Conservation (phyloP, 2,888 invertebrate species). For the Lepeophtheirus nordmannii region DNA sequence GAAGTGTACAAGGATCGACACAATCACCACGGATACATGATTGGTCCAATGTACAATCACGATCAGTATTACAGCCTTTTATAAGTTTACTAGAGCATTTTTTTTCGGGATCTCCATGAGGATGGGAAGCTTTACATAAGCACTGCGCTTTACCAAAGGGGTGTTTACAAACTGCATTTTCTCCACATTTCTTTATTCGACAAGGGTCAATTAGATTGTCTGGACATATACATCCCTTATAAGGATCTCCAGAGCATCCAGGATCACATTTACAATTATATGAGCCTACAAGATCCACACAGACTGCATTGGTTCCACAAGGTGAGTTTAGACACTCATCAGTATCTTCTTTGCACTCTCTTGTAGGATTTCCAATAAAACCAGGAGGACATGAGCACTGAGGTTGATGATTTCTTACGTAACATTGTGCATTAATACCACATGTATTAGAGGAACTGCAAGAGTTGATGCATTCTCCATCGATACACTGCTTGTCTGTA, state of each 20-base stretch:
- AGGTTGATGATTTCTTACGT: slow-evolving; percentile 55
- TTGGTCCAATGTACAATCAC: slow-evolving; percentile 25
- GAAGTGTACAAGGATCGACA: slow-evolving; percentile 44
- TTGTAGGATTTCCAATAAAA: slow-evolving; percentile 66
- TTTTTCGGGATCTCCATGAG: slow-evolving; percentile 65
- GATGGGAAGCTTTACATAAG: slow-evolving; percentile 64
- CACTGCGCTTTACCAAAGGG: slow-evolving; percentile 39
- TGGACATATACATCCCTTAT: slow-evolving; percentile 61
- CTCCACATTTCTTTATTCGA: slow-evolving; percentile 58
- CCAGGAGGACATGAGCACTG: slow-evolving; percentile 67
- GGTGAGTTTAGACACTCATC: slow-evolving; percentile 45
- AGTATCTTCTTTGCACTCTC: slow-evolving; percentile 43
- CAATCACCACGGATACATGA: slow-evolving; percentile 42
- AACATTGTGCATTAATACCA: slow-evolving; percentile 61
- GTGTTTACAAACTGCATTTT: slow-evolving; percentile 63
- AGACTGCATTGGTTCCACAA: slow-evolving; percentile 66
- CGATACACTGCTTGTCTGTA: slow-evolving; percentile 28
- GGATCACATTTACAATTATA: slow-evolving; percentile 65
- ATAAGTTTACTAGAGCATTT: slow-evolving; percentile 48
- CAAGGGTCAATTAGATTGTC: slow-evolving; percentile 53
- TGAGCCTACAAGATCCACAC: slow-evolving; percentile 52
- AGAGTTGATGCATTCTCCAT: slow-evolving; percentile 29
- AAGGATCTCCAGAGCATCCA: slow-evolving; percentile 64
- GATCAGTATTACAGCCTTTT: slow-evolving; percentile 30
- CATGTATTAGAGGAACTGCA: slow-evolving; percentile 47